These are phyloP conservation scores for Chironex yamaguchii DNA, from an alignment of 30 jellyfish, hydroid and myxozoan genomes.

Conservation along the genomic window DNA sequence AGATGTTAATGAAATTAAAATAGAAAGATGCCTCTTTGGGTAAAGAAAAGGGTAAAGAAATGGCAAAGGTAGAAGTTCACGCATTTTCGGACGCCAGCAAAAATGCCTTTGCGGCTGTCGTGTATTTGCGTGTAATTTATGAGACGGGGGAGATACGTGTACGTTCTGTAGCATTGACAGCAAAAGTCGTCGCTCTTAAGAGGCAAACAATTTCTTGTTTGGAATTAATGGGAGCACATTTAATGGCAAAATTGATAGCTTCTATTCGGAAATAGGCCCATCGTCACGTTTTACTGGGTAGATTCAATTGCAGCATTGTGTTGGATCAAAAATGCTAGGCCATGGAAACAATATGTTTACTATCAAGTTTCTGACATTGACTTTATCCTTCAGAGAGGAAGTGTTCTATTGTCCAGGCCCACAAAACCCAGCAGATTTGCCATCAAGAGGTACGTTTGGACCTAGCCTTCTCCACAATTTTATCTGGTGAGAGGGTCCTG, in stretches of 20 bases:
- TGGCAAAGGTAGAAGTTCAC: slow-evolving; percentile 38
- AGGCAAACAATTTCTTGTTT: background rate
- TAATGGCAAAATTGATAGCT: no score
- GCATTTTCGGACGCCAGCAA: slow-evolving; percentile 44
- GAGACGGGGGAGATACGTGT: background rate
- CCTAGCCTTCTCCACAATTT: no score
- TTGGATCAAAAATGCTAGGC: slow-evolving; percentile 73
- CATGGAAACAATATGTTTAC: slow-evolving; percentile 52
- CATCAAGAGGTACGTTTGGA: slow-evolving; percentile 41
- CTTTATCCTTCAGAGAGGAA: slow-evolving; percentile 36
- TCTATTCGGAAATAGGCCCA: slow-evolving; percentile 8
- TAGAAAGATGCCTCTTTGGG: no score
- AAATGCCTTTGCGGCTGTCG: slow-evolving; percentile 22
- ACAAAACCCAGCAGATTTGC: slow-evolving; percentile 48
- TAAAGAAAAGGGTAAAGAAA: no score
- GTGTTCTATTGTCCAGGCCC: slow-evolving; percentile 58
- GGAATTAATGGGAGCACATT: no score
- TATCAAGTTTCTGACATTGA: slow-evolving; percentile 47
- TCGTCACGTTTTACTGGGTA: slow-evolving; percentile 58
- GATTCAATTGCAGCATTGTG: slow-evolving; percentile 75
- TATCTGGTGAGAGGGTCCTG: no score
- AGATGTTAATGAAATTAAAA: background rate
- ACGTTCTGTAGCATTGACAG: slow-evolving; percentile 8
- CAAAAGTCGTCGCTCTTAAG: slow-evolving; percentile 34
- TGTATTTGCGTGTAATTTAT: slow-evolving; percentile 12